These are phyloP conservation scores for Syngnathus acus DNA, from an alignment of 2,797 vertebrate genomes.

Conservation along the genomic window DNA sequence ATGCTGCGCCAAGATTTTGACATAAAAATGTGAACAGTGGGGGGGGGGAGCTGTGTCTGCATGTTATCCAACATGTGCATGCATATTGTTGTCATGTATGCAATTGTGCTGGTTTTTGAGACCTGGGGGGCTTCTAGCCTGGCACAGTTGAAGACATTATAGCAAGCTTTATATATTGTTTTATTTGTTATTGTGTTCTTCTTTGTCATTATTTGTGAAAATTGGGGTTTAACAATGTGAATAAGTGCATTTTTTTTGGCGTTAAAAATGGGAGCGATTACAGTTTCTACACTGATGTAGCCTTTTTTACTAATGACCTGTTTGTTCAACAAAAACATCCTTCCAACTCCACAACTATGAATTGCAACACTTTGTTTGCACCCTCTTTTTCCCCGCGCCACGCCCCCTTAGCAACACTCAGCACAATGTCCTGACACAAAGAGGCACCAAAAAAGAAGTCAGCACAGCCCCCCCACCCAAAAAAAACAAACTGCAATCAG, in stretches of 20 bases:
- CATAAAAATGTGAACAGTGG: constrained; percentile 28
- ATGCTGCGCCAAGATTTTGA: constrained; percentile 41
- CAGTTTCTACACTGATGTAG: too few relatives aligned
- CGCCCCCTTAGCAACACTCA: constrained; percentile 34
- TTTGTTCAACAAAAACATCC: background rate
- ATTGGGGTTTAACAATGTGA: too few relatives aligned
- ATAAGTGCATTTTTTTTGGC: too few relatives aligned
- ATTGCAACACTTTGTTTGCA: background rate
- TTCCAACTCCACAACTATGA: background rate
- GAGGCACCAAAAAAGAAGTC: constrained; percentile 57
- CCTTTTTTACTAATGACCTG: too few relatives aligned
- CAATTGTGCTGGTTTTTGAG: background rate
- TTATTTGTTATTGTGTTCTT: background rate
- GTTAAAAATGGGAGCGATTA: too few relatives aligned
- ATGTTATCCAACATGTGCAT: background rate
- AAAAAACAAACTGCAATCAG: constrained; percentile 34
- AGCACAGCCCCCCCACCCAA: constrained; percentile 54
- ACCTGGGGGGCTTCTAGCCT: background rate
- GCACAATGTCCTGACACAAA: constrained; percentile 57
- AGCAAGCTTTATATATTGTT: background rate
- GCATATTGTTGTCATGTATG: background rate
- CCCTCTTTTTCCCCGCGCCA: background rate
- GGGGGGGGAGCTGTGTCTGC: constrained; percentile 25
- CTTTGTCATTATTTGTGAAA: too few relatives aligned
- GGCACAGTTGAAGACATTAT: background rate